A percentile compares a stretch with the other conserved stretches of the same genome.
Conservation (phyloP, 1,140 invertebrate genomes). For the Pseudomyrmex dendroicus region DNA sequence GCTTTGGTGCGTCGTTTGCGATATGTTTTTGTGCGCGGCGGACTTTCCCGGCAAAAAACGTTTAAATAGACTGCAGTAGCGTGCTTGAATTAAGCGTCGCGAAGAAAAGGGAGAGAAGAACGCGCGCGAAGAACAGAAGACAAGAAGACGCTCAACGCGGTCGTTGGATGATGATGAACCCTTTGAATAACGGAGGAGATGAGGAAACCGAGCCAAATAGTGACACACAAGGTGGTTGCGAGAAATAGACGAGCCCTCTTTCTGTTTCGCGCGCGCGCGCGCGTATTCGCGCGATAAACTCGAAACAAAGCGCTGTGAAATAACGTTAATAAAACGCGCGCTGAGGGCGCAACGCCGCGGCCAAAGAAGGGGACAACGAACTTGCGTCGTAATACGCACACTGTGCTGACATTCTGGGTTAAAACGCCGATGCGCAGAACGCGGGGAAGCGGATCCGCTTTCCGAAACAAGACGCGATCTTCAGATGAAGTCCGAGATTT, state of each 20-base stretch:
- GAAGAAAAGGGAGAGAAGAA: constrained; percentile 48
- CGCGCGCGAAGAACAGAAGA: constrained; percentile 2
- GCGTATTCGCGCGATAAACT: constrained; percentile 66
- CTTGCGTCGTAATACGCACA: constrained; percentile 65
- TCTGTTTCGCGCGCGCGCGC: not conserved
- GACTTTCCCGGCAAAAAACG: constrained; percentile 70
- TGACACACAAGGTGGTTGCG: constrained; percentile 76
- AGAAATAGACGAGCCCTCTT: not conserved
- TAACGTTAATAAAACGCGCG: constrained; percentile 65
- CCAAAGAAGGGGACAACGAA: constrained; percentile 74
- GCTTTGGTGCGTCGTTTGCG: constrained; percentile 59
- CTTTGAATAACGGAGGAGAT: not conserved
- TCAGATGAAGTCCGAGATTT: not conserved
- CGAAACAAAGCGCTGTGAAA: constrained; percentile 62
- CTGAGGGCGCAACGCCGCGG: constrained; percentile 52
- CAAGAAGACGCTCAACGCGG: not conserved
- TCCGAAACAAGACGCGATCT: constrained; percentile 20
- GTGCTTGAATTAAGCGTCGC: constrained; percentile 69
- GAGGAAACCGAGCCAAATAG: constrained; percentile 24
- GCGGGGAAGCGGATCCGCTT: not conserved
- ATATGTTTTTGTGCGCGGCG: constrained; percentile 58
- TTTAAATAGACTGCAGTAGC: constrained; percentile 66
- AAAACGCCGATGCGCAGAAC: constrained; percentile 67
- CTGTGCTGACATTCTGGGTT: constrained; percentile 71
- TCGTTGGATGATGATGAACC: too few relatives aligned